Percentiles rank a stretch among this genome's conserved stretches.
Evolutionary conservation across 1,140 invertebrate species (phyloP).

Genomic region (Papilio aristodemus): DNA sequence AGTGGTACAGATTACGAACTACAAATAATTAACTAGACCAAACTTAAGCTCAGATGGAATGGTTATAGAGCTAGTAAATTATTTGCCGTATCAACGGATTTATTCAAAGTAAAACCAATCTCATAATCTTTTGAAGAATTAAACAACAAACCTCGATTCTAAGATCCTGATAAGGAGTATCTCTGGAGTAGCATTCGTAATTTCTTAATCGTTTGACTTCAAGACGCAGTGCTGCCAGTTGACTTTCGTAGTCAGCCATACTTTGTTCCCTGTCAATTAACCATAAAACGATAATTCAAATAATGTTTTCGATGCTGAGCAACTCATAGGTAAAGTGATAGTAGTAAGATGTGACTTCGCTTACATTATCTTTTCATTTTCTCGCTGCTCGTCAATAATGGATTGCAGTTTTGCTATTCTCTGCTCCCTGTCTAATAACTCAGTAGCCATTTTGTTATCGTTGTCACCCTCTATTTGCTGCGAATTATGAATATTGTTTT

Average conservation of each 20-base stretch:
- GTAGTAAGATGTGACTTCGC: not conserved
- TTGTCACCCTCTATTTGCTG: conserved; percentile 66
- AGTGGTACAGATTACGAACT: not conserved
- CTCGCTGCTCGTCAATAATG: conserved; percentile 56
- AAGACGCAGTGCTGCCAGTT: conserved; percentile 55
- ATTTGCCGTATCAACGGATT: too few species aligned
- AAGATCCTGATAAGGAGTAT: conserved; percentile 60
- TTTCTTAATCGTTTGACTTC: conserved; percentile 62
- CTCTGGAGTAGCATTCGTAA: conserved; percentile 65
- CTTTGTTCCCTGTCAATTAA: conserved; percentile 63
- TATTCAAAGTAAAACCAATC: too few species aligned
- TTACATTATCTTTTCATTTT: conserved; percentile 67
- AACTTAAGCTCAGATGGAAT: too few species aligned
- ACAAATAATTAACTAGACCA: too few species aligned
- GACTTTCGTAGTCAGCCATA: conserved; percentile 67
- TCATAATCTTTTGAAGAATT: not conserved
- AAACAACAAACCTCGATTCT: conserved; percentile 60
- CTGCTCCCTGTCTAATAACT: conserved; percentile 63
- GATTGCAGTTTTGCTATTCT: conserved; percentile 62
- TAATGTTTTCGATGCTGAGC: too few species aligned
- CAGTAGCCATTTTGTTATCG: conserved; percentile 62
- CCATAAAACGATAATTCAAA: conserved; percentile 4
- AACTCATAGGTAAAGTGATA: not conserved
- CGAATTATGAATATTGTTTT: conserved; percentile 35
- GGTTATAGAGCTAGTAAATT: too few species aligned